These are phyloP conservation scores for Papilio protenor DNA, from an alignment of 2,888 invertebrate genomes.

Conservation along the genomic window DNA sequence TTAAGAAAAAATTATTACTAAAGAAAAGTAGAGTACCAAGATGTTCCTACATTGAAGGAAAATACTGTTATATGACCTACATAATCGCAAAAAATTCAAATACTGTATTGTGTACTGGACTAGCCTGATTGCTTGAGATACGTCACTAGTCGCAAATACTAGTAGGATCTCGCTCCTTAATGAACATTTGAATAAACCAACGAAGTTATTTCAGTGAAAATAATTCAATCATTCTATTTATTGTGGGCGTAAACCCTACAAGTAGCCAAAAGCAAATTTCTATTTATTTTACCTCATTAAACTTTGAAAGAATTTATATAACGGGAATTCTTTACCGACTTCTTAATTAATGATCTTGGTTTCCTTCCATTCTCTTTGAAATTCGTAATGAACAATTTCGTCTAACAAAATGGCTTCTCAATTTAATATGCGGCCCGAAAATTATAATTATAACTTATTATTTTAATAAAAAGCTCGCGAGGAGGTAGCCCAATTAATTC, in stretches of 20 bases:
- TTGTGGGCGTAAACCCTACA: not conserved
- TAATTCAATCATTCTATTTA: not conserved
- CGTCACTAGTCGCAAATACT: too few relatives aligned
- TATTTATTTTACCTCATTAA: slow-evolving; percentile 23
- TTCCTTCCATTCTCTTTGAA: slow-evolving; percentile 26
- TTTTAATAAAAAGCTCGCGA: slow-evolving; percentile 15
- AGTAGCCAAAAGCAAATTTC: slow-evolving; percentile 13
- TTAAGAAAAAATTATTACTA: too few relatives aligned
- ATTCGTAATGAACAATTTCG: slow-evolving; percentile 24
- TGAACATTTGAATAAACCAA: too few relatives aligned
- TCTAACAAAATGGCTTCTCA: slow-evolving; percentile 18
- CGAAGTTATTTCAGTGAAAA: not conserved
- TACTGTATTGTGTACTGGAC: too few relatives aligned
- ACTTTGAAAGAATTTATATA: slow-evolving; percentile 24
- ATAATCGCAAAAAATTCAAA: too few relatives aligned
- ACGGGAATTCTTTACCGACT: slow-evolving; percentile 17
- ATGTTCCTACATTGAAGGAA: too few relatives aligned
- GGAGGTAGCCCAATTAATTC: slow-evolving; percentile 13
- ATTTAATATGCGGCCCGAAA: slow-evolving; percentile 18
- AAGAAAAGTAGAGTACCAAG: too few relatives aligned
- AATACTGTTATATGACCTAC: too few relatives aligned
- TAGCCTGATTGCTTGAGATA: too few relatives aligned
- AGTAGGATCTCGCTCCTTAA: too few relatives aligned
- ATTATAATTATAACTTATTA: slow-evolving; percentile 18
- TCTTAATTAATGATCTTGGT: slow-evolving; percentile 27